Conservation (phyloP, 2,888 invertebrate species). For the Esperia sulphurella region DNA sequence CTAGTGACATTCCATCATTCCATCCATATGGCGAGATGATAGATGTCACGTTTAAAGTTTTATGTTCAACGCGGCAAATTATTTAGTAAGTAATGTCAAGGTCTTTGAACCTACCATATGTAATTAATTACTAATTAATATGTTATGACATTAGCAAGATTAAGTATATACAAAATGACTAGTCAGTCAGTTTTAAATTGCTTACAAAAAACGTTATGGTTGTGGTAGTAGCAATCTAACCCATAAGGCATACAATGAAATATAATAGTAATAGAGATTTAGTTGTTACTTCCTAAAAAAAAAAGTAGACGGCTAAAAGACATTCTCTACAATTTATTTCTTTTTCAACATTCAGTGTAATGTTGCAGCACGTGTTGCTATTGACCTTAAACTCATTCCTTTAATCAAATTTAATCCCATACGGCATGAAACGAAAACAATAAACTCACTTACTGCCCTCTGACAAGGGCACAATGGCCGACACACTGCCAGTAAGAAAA, state of each 20-base stretch:
- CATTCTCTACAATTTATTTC: background rate
- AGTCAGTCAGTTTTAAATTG: no score
- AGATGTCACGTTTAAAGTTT: slow-evolving; percentile 63
- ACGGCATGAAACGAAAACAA: slow-evolving; percentile 38
- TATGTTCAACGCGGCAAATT: slow-evolving; percentile 44
- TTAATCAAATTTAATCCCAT: slow-evolving; percentile 5
- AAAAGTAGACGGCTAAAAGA: no score
- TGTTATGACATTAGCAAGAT: no score
- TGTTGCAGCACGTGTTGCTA: background rate
- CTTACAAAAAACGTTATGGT: no score
- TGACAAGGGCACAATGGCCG: slow-evolving; percentile 47
- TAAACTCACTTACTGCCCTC: slow-evolving; percentile 41
- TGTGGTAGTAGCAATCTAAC: no score
- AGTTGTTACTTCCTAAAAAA: no score
- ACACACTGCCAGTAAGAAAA: slow-evolving; percentile 38
- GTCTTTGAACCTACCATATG: background rate
- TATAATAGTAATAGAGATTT: no score
- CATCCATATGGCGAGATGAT: slow-evolving; percentile 55
- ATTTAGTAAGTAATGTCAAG: slow-evolving; percentile 16
- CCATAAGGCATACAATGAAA: no score
- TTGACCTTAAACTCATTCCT: slow-evolving; percentile 1
- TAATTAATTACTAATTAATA: no score
- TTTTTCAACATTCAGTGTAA: background rate
- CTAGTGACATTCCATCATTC: slow-evolving; percentile 46
- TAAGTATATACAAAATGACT: no score